Base-by-base conservation (phyloP, 2,113 vertebrate species). In the Romanogobio albipinnatus region DNA sequence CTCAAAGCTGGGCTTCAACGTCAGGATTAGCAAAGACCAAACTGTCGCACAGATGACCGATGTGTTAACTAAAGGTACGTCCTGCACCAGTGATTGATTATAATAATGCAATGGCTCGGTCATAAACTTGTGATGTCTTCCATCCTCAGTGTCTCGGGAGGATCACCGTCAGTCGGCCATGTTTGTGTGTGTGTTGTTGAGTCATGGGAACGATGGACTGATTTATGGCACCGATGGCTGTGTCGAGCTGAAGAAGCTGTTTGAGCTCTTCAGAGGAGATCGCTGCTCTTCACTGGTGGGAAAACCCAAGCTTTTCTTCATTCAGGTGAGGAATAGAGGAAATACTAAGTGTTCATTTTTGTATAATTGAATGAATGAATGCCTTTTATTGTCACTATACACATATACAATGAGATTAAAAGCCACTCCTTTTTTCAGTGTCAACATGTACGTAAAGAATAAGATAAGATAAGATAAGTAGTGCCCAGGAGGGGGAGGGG, bases 241-340 rank as follows among this genome's bases (percentile, higher is more conserved):
- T 17, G 51, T 95, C 0, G 90, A 92, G 45, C 75, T 99, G 61
- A 97, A 94, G 73, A 84, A 2, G 0, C 84, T 99, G 24, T 94
- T 96, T 0, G 26, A 53, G 22, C 91, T 93, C 61, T 96, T 99
- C 88, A 94, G 94, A 92, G 98, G 97, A 33, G 91, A 95, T 73
- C 56, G 4, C 8, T 99, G 97, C 88, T 90, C 3, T 88, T 95
- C 90, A 85, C 93, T 99, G 62, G 91, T 94, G 36, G 97, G 97
- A 82, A 99, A 99, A 86, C 97, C 97, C 17, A 99, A 99, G 82
- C 94, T 99, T 58, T 98, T 99, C 89, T 96, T 99, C 85, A 96
- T 99, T 90, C 98, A 99, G 98, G 98, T 99, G 84, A 73, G 90
- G 83, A 39, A 39, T 5, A 5, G 4, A 39, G 36, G 36, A 39